Percentiles rank a stretch among this genome's conserved stretches.
phyloP scores from a whole-genome alignment of 2,113 vertebrate genomes.

The Fregetta grallaria region DNA sequence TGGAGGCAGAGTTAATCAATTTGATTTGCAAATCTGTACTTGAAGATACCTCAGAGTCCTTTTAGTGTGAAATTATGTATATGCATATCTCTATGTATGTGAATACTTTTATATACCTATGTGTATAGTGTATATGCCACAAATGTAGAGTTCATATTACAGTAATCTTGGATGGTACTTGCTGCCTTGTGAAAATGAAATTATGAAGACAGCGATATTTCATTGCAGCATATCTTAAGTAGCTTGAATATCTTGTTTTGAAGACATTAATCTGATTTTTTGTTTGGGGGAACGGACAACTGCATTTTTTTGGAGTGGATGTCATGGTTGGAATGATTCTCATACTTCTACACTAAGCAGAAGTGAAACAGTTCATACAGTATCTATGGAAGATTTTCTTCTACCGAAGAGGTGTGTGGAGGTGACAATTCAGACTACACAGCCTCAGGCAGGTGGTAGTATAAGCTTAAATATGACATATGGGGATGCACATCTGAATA shows the following conservation, averaged over 20 bases:
- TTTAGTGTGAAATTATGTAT: neutral
- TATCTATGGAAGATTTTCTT: neutral
- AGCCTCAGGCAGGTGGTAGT: conserved; percentile 47
- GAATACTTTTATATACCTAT: neutral
- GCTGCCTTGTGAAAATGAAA: neutral
- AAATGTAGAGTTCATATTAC: neutral
- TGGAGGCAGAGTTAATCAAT: neutral
- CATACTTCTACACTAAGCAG: neutral
- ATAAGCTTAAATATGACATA: conserved; percentile 44
- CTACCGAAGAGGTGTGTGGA: neutral
- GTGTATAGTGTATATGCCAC: neutral
- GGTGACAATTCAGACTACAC: conserved; percentile 13
- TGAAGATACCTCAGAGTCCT: neutral
- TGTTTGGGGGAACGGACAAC: neutral
- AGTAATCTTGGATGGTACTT: neutral
- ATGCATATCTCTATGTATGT: neutral
- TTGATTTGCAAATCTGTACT: neutral
- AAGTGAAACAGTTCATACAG: neutral
- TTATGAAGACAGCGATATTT: neutral
- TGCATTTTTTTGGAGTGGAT: neutral
- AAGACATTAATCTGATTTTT: neutral
- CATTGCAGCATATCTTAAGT: neutral
- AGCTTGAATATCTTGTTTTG: neutral
- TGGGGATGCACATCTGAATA: conserved; percentile 3
- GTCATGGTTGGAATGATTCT: neutral